Evolutionary conservation across 2,113 vertebrate genomes (phyloP), one percentile per base, ranked within the genome.

Genomic region (Ascaphus truei): DNA sequence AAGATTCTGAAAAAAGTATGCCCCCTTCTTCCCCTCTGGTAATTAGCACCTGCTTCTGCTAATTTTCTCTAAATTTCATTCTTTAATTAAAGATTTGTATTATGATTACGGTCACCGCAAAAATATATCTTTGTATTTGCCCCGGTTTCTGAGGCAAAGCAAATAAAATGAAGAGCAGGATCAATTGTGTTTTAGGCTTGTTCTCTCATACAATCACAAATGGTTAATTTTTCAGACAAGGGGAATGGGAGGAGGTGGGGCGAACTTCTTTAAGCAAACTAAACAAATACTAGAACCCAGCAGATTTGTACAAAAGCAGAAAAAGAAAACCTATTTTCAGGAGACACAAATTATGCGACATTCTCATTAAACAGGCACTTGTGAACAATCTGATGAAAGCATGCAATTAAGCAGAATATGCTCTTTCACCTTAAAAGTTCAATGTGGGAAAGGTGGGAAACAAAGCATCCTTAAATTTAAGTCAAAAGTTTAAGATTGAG

Each of bases 341-440:
- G 84, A 94, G 93, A 98, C 94, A 95, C 92, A 92, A 94, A 96
- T 91, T 98, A 95, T 92, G 95, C 92, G 95, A 96, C 96, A 96
- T 94, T 96, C 94, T 95, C 93, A 94, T 93, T 96, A 95, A 93
- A 96, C 95, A 97, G 89, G 95, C 94, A 96, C 92, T 94, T 95
- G 92, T 94, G 93, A 96, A 96, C 93, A 96, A 88, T 95, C 92
- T 93, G 91, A 96, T 98, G 96, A 94, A 90, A 61, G 95, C 96
- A 95, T 98, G 96, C 95, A 93, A 86, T 94, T 90, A 95, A 98
- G 94, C 95, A 95, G 93, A 95, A 96, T 95, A 93, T 91, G 92
- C 85, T 91, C 88, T 93, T 90, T 85, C 90, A 83, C 92, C 72
- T 84, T 76, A 47, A 82, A 89, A 85, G 92, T 96, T 98, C 93